Evolutionary conservation across 1,140 invertebrate genomes (phyloP).

Genomic region (Drosophila lacteicornis): DNA sequence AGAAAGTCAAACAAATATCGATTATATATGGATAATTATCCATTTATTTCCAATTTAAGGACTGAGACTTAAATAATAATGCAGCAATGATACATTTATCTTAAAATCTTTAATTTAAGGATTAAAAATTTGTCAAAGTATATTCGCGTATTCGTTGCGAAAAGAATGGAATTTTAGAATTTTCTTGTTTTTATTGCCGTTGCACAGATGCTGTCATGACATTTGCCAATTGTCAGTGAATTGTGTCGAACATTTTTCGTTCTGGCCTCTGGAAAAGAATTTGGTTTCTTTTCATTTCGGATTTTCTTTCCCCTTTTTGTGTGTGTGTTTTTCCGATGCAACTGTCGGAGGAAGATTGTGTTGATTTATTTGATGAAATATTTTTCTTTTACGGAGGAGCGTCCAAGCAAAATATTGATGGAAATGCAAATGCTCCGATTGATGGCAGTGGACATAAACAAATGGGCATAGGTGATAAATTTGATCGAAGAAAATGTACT

Average conservation of each 20-base stretch:
- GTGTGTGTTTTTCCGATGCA: constrained; percentile 31
- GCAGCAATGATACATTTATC: too few species aligned
- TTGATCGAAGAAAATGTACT: neutral
- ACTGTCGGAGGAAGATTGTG: constrained; percentile 52
- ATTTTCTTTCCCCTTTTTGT: constrained; percentile 21
- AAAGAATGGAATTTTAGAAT: constrained; percentile 4
- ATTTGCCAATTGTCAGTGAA: constrained; percentile 60
- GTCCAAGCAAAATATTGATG: constrained; percentile 46
- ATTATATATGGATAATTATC: too few species aligned
- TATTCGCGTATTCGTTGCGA: neutral
- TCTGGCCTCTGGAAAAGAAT: constrained; percentile 33
- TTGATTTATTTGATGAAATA: constrained; percentile 65
- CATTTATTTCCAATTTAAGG: too few species aligned
- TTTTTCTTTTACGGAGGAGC: constrained; percentile 19
- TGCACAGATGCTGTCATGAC: constrained; percentile 52
- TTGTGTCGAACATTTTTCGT: constrained; percentile 45
- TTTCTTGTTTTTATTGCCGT: constrained; percentile 36
- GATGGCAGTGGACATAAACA: constrained; percentile 52
- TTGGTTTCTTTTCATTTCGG: constrained; percentile 31
- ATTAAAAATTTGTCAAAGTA: neutral
- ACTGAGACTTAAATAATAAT: too few species aligned
- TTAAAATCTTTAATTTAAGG: neutral
- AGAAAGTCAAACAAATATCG: too few species aligned
- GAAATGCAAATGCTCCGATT: constrained; percentile 47
- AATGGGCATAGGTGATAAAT: constrained; percentile 35